Conservation (phyloP, 2,888 invertebrate species). For the Heterodera filipjevi region DNA sequence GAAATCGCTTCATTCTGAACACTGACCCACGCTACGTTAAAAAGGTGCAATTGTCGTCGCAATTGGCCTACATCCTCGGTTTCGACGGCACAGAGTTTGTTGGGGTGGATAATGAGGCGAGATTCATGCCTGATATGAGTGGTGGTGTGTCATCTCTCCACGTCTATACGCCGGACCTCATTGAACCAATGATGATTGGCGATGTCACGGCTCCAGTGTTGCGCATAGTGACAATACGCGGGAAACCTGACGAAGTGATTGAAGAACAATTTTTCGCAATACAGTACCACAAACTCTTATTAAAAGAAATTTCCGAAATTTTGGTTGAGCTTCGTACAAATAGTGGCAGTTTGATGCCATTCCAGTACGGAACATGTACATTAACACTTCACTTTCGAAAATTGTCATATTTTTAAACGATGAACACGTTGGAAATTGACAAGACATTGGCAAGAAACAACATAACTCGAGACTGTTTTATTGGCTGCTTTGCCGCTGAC, state of each 20-base stretch:
- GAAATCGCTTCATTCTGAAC: slow-evolving; percentile 7
- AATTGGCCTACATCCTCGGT: slow-evolving; percentile 24
- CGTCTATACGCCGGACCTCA: slow-evolving; percentile 36
- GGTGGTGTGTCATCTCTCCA: slow-evolving; percentile 19
- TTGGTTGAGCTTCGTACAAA: too few species aligned
- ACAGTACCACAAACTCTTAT: too few species aligned
- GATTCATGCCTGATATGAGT: slow-evolving; percentile 25
- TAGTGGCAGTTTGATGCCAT: too few species aligned
- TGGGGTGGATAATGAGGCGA: background rate
- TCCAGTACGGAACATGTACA: too few species aligned
- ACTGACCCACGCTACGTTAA: slow-evolving; percentile 9
- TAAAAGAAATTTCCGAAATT: too few species aligned
- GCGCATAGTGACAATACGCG: slow-evolving; percentile 31
- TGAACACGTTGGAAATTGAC: too few species aligned
- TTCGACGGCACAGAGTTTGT: background rate
- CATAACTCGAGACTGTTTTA: too few species aligned
- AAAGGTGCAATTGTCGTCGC: background rate
- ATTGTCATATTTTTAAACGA: too few species aligned
- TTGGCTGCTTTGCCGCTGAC: too few species aligned
- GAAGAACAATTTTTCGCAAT: slow-evolving; percentile 32
- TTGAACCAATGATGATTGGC: slow-evolving; percentile 36
- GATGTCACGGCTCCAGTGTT: slow-evolving; percentile 34
- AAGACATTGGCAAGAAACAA: too few species aligned
- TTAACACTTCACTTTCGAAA: too few species aligned
- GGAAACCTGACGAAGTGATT: slow-evolving; percentile 22